Conservation (phyloP, 2,113 vertebrate genomes). For the Girardinichthys multiradiatus region DNA sequence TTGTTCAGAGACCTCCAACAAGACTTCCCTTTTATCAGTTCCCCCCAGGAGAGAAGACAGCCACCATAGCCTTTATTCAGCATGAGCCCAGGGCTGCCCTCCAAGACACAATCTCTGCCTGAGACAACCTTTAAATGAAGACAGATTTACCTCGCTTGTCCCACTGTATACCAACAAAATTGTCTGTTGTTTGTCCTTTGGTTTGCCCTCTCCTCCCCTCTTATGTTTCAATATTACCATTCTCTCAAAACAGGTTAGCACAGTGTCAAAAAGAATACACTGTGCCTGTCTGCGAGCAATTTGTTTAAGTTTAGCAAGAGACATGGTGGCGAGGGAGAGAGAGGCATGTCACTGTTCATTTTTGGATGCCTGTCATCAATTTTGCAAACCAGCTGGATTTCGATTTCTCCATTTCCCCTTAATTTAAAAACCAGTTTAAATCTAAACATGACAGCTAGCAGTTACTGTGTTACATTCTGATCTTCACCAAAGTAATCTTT, state of each 20-base stretch:
- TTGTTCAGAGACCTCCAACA: conserved; percentile 38
- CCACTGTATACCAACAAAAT: conserved; percentile 51
- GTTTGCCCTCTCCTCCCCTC: conserved; percentile 7
- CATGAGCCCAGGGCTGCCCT: conserved; percentile 40
- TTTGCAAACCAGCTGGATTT: conserved; percentile 41
- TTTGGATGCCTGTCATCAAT: conserved; percentile 48
- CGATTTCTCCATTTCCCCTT: conserved; percentile 17
- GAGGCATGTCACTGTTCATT: conserved; percentile 13
- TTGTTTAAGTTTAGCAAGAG: conserved; percentile 24
- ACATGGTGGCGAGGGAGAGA: conserved; percentile 17
- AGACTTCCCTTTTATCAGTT: conserved; percentile 64
- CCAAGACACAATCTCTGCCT: conserved; percentile 62
- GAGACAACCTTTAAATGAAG: conserved; percentile 73
- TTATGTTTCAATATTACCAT: conserved; percentile 59
- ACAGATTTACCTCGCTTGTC: conserved; percentile 52
- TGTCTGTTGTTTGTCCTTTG: conserved; percentile 39
- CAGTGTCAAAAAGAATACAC: conserved; percentile 32
- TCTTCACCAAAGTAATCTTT: conserved; percentile 3
- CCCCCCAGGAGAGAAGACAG: conserved; percentile 35
- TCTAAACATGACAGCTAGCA: conserved; percentile 34
- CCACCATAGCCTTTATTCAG: conserved; percentile 53
- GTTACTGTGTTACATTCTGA: conserved; percentile 7
- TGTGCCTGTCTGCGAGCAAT: conserved; percentile 21
- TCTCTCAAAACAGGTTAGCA: conserved; percentile 60
- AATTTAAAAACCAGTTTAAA: conserved; percentile 32